Percentiles rank a stretch among this genome's conserved stretches.
These are phyloP conservation scores for Junco hyemalis DNA, from an alignment of 2,113 vertebrate genomes.

Conservation along the genomic window DNA sequence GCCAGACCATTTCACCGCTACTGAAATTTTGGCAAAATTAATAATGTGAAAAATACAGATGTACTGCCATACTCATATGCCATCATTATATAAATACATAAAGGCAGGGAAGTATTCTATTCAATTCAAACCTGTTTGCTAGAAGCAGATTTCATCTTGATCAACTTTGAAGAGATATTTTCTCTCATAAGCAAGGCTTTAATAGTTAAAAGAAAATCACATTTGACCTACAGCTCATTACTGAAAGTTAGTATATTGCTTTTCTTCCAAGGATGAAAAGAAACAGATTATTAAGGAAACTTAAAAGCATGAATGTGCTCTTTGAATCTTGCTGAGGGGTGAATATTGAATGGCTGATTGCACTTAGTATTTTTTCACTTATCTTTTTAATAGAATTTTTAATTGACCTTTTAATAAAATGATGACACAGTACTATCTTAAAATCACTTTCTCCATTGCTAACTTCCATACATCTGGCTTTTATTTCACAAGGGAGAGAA, in stretches of 20 bases:
- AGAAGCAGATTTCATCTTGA: neutral
- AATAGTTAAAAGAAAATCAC: neutral
- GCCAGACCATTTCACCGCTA: neutral
- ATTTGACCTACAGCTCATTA: neutral
- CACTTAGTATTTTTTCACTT: slow-evolving; percentile 6
- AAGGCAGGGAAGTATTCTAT: neutral
- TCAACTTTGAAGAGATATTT: neutral
- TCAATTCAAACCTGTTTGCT: neutral
- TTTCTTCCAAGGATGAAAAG: neutral
- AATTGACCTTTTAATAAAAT: slow-evolving; percentile 26
- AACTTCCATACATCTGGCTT: neutral
- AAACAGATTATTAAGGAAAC: neutral
- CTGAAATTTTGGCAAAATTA: neutral
- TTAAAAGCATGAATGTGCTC: neutral
- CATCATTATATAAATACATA: neutral
- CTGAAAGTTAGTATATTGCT: neutral
- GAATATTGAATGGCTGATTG: neutral
- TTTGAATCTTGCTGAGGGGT: neutral
- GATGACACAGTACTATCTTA: neutral
- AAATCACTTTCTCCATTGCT: neutral
- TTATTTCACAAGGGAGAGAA: neutral
- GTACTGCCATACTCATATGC: neutral
- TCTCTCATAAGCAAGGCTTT: neutral
- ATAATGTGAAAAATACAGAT: neutral
- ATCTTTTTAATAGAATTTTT: slow-evolving; percentile 7